Conservation (phyloP, 53 echinoderm and acorn worm genomes). For the Antedon mediterranea region DNA sequence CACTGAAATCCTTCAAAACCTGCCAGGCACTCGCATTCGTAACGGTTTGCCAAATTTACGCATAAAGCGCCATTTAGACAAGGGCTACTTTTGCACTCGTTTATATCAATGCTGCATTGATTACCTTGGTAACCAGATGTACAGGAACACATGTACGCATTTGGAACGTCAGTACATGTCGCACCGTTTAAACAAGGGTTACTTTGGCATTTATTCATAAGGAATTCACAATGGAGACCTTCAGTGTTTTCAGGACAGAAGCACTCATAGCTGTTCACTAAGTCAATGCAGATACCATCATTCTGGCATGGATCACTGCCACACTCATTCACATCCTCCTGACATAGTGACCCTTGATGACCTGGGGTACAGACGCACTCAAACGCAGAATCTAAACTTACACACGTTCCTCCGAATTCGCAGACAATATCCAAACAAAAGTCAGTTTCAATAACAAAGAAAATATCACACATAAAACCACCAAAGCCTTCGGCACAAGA, state of each 20-base stretch:
- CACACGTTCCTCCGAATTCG: not conserved
- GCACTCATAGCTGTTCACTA: not conserved
- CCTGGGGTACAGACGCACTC: too few species aligned
- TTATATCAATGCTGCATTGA: slow-evolving; percentile 7
- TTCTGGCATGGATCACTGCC: slow-evolving; percentile 1
- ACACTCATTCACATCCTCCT: slow-evolving; percentile 19
- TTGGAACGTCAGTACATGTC: slow-evolving; percentile 3
- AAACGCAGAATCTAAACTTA: not conserved
- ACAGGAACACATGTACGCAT: slow-evolving; percentile 16
- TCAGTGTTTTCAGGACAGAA: not conserved
- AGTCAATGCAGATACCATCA: not conserved
- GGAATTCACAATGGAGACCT: not conserved
- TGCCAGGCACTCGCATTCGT: slow-evolving; percentile 2
- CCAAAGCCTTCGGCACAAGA: not conserved
- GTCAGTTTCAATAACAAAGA: not conserved
- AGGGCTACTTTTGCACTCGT: slow-evolving; percentile 19
- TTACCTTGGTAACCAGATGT: slow-evolving; percentile 5
- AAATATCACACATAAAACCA: not conserved
- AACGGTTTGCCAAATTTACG: not conserved
- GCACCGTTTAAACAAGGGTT: not conserved
- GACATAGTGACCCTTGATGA: slow-evolving; percentile 5
- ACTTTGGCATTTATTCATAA: not conserved
- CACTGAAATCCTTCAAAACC: slow-evolving; percentile 1
- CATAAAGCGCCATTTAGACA: slow-evolving; percentile 19
- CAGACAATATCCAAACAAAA: not conserved